These are phyloP conservation scores for Scomberomorus guttatus DNA, from an alignment of 2,797 vertebrate genomes.

Conservation along the genomic window DNA sequence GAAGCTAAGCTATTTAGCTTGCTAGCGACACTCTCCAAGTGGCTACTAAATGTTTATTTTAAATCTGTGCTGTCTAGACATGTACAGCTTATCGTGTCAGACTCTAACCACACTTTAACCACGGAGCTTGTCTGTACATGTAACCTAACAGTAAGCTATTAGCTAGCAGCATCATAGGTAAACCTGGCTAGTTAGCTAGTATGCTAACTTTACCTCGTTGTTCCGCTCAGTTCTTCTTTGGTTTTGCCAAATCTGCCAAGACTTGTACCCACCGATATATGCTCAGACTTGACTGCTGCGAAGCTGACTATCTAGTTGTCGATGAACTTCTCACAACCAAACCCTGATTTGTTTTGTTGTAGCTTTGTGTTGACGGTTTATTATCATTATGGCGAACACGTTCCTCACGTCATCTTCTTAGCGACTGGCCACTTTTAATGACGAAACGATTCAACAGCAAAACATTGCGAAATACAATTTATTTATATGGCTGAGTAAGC, in stretches of 20 bases:
- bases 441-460: conserved; percentile 58
- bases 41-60: neutral
- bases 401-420: conserved; percentile 73
- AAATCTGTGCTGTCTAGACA: neutral
- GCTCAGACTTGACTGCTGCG: neutral
- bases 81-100: neutral
- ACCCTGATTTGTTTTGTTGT: conserved; percentile 55
- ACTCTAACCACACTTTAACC: neutral
- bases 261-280: conserved; percentile 15
- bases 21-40: neutral
- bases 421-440: conserved; percentile 81
- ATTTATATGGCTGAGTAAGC: conserved; percentile 4
- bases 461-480: conserved; percentile 56
- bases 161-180: conserved; percentile 56
- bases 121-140: neutral
- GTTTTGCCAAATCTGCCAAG: conserved; percentile 30
- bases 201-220: conserved; percentile 83
- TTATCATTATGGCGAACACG: conserved; percentile 89
- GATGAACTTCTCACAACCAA: conserved; percentile 26
- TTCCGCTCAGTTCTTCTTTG: conserved; percentile 65
- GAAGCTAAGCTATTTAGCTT: conserved; percentile 55
- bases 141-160: conserved; percentile 10
- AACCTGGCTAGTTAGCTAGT: conserved; percentile 63
- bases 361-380: conserved; percentile 83
- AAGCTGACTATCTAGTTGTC: neutral